Percentiles rank a stretch among this genome's conserved stretches.
Evolutionary conservation across 2,113 vertebrate species (phyloP).

Genomic region (Prolemur simus): DNA sequence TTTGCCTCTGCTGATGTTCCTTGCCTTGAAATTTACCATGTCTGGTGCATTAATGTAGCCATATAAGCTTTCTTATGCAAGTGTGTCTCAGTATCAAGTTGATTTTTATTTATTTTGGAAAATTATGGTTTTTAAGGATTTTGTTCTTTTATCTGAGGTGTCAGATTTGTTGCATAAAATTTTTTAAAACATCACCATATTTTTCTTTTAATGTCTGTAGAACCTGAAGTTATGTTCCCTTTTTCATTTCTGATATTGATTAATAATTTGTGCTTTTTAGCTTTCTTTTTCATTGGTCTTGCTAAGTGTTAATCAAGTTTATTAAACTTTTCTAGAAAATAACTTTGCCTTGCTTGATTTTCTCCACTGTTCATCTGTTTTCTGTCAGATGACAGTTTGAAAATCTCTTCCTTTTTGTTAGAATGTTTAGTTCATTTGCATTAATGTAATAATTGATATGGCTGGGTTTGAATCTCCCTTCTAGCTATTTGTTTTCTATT

Average conservation of each 20-base stretch:
- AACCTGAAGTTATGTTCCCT: not conserved
- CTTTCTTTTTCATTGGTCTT: constrained; percentile 9
- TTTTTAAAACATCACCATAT: not conserved
- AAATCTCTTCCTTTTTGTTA: not conserved
- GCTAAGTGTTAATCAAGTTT: not conserved
- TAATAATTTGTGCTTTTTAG: not conserved
- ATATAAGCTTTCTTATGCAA: not conserved
- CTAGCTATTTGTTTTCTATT: not conserved
- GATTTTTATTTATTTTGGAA: not conserved
- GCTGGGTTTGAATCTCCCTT: not conserved
- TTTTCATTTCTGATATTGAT: not conserved
- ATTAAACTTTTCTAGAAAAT: not conserved
- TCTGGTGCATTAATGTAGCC: not conserved
- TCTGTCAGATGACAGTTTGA: not conserved
- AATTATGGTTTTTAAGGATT: not conserved
- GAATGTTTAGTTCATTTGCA: not conserved
- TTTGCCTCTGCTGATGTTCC: not conserved
- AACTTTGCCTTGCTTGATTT: not conserved
- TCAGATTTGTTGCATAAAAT: constrained; percentile 3
- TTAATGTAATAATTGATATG: not conserved
- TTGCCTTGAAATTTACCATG: not conserved
- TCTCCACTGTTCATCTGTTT: not conserved
- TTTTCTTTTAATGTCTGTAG: not conserved
- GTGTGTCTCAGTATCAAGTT: not conserved
- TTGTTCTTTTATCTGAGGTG: not conserved